Evolutionary conservation across 2,797 vertebrate species (phyloP).

Genomic region (Bucorvus abyssinicus): DNA sequence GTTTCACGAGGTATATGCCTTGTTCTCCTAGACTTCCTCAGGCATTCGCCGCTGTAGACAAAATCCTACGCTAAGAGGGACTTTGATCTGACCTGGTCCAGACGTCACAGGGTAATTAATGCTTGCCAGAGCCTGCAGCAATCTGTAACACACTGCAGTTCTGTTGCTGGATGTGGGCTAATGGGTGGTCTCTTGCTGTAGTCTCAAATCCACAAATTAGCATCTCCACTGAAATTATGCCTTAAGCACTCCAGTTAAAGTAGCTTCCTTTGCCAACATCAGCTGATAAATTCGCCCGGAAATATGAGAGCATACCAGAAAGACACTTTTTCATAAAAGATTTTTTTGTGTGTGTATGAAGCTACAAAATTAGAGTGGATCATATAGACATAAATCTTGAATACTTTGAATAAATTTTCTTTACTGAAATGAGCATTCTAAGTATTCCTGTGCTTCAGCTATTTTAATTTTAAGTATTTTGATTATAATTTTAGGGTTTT

Average conservation of each 20-base stretch:
- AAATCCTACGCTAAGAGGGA: background rate
- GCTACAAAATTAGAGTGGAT: background rate
- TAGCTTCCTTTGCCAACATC: background rate
- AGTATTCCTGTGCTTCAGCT: background rate
- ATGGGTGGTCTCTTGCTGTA: background rate
- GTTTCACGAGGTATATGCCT: background rate
- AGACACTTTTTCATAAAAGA: background rate
- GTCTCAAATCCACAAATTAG: background rate
- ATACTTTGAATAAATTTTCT: background rate
- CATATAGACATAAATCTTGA: background rate
- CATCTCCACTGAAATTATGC: background rate
- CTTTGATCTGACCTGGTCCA: background rate
- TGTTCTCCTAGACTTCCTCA: background rate
- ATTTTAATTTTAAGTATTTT: background rate
- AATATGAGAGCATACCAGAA: background rate
- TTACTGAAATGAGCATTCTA: background rate
- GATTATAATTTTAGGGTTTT: background rate
- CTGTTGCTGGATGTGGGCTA: background rate
- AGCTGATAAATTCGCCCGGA: background rate
- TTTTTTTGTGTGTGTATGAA: background rate
- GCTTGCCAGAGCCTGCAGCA: background rate
- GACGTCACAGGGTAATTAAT: background rate
- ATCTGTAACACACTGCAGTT: background rate
- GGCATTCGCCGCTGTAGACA: background rate
- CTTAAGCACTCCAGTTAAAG: background rate